These are phyloP conservation scores for Pseudopodoces humilis DNA, from an alignment of 2,113 vertebrate species.

Conservation along the genomic window DNA sequence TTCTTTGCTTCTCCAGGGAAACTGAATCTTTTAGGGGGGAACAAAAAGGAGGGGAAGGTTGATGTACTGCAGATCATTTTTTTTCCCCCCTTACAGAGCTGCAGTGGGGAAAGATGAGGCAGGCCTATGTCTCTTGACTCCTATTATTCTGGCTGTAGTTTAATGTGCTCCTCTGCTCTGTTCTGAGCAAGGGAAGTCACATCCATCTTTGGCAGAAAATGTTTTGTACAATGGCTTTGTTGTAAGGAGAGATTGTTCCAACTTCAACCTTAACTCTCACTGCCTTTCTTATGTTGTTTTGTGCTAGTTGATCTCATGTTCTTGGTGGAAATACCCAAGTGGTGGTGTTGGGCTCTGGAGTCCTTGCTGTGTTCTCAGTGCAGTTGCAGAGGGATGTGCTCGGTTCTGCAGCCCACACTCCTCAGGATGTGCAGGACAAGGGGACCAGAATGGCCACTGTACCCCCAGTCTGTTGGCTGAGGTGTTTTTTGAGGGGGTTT, in stretches of 20 bases:
- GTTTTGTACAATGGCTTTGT: not conserved
- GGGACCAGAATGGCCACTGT: not conserved
- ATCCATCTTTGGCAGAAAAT: not conserved
- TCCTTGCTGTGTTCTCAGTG: not conserved
- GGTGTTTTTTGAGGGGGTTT: not conserved
- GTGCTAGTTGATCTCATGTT: not conserved
- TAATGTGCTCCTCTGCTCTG: not conserved
- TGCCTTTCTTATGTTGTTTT: not conserved
- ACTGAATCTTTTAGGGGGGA: not conserved
- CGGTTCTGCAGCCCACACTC: not conserved
- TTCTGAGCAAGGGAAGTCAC: not conserved
- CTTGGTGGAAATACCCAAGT: not conserved
- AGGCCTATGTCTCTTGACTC: not conserved
- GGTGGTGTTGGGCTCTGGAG: not conserved
- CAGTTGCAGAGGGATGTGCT: not conserved
- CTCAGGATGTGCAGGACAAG: not conserved
- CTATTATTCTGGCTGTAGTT: constrained; percentile 20
- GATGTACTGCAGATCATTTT: constrained; percentile 31
- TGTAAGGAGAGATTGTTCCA: not conserved
- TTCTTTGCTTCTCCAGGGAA: constrained; percentile 25
- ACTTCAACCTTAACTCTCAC: not conserved
- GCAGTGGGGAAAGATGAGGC: not conserved
- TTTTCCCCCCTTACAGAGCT: not conserved
- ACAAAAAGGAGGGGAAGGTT: rapidly evolving
- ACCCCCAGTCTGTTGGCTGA: not conserved